A percentile compares a stretch with the other conserved stretches of the same genome.
Evolutionary conservation across 92 coral and sea anemone genomes (phyloP).

Genomic region (Palythoa heliodiscus): DNA sequence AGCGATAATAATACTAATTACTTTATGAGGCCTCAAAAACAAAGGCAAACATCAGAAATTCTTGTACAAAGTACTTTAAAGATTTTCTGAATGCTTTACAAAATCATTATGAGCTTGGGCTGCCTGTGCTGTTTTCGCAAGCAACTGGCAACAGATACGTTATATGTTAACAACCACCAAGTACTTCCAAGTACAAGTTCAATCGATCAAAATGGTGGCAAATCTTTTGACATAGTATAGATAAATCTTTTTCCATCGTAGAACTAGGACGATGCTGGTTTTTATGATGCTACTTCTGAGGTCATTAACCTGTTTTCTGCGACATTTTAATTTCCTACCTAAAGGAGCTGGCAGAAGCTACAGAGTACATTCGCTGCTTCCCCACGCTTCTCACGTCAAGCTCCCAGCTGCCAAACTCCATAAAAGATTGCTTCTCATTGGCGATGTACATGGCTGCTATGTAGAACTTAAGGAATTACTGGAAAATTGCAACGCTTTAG

Average conservation of each 20-base stretch:
- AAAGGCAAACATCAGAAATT: no score
- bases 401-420: not conserved
- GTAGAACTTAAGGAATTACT: constrained; percentile 67
- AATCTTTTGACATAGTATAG: not conserved
- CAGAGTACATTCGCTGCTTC: constrained; percentile 32
- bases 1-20: no score
- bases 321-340: constrained; percentile 5
- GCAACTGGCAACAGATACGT: no score
- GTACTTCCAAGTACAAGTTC: not conserved
- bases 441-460: constrained; percentile 80
- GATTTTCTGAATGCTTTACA: no score
- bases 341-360: constrained; percentile 13
- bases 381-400: constrained; percentile 4
- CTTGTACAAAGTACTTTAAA: no score
- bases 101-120: no score
- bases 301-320: constrained; percentile 26
- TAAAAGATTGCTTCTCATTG: constrained; percentile 55
- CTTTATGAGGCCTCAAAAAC: no score
- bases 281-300: constrained; percentile 29
- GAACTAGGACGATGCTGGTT: constrained; percentile 5
- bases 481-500: constrained; percentile 42
- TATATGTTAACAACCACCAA: not conserved
- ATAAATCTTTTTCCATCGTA: not conserved
- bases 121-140: no score
- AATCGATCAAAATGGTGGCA: not conserved